Conservation (phyloP, 92 coral and sea anemone species). For the Ricordea florida region DNA sequence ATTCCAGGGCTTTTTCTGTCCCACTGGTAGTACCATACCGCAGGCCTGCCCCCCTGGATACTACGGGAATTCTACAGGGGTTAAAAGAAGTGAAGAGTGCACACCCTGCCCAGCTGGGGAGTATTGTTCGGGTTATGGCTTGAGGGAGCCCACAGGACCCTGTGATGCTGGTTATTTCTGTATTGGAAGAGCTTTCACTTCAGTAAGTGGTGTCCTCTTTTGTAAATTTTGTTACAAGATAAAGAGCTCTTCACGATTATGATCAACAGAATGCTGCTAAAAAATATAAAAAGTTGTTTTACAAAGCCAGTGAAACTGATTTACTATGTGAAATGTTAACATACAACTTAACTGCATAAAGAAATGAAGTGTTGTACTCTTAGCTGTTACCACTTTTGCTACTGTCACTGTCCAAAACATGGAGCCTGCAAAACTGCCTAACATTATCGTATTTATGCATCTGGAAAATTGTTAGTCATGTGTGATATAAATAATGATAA, state of each 20-base stretch:
- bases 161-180: constrained; percentile 99
- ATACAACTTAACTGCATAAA: not conserved
- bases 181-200: constrained; percentile 93
- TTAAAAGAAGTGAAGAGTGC: constrained; percentile 90
- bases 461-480: too few species aligned
- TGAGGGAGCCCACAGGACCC: constrained; percentile 80
- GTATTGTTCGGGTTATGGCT: constrained; percentile 95
- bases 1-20: constrained; percentile 91
- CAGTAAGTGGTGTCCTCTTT: constrained; percentile 54
- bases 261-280: not conserved
- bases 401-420: too few species aligned
- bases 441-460: too few species aligned
- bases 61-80: constrained; percentile 94
- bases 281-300: not conserved
- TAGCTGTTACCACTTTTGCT: too few species aligned
- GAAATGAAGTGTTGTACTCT: not conserved
- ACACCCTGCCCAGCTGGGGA: constrained; percentile 97
- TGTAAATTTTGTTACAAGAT: not conserved
- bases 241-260: too few species aligned
- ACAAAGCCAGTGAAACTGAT: too few species aligned
- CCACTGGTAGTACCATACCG: constrained; percentile 94
- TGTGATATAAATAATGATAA: too few species aligned
- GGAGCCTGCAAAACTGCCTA: too few species aligned
- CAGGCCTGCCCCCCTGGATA: constrained; percentile 97
- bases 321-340: not conserved